A percentile compares a stretch with the other conserved stretches of the same genome.
phyloP scores from a whole-genome alignment of 2,797 vertebrate genomes.

The Nannoperca obscura region DNA sequence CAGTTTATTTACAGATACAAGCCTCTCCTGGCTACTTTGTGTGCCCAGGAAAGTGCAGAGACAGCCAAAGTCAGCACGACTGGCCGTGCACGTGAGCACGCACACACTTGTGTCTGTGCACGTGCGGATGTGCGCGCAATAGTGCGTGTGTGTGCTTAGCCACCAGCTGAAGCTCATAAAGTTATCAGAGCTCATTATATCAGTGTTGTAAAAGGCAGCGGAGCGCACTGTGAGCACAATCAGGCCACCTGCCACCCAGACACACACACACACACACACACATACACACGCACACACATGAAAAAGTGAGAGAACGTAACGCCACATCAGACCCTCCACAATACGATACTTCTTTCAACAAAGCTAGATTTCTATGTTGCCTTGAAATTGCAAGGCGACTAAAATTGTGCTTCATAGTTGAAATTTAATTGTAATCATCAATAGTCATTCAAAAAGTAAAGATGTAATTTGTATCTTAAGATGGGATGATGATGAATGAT shows the following conservation, averaged over 20 bases:
- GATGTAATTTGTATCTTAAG: not conserved
- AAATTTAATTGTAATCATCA: not conserved
- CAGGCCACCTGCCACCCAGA: conserved; percentile 65
- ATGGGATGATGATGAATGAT: not conserved
- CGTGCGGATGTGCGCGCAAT: not conserved
- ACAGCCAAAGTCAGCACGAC: conserved; percentile 50
- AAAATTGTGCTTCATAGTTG: not conserved
- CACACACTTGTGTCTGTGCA: conserved; percentile 16
- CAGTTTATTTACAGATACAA: conserved; percentile 76
- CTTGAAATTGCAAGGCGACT: conserved; percentile 8
- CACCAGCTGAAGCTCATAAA: conserved; percentile 72
- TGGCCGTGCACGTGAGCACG: not conserved
- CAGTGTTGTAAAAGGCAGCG: conserved; percentile 78
- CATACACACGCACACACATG: conserved; percentile 40
- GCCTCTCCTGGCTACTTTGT: conserved; percentile 77
- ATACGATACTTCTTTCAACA: not conserved
- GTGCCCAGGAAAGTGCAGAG: conserved; percentile 61
- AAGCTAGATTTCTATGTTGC: not conserved
- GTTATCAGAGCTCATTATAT: conserved; percentile 68
- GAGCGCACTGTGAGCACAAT: conserved; percentile 51
- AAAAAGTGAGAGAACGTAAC: not conserved
- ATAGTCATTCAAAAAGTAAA: not conserved
- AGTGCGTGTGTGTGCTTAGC: conserved; percentile 54
- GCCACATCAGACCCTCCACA: not conserved
- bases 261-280: conserved; percentile 39